Conservation (phyloP, 2,888 invertebrate species). For the Shargacucullia verbasci region DNA sequence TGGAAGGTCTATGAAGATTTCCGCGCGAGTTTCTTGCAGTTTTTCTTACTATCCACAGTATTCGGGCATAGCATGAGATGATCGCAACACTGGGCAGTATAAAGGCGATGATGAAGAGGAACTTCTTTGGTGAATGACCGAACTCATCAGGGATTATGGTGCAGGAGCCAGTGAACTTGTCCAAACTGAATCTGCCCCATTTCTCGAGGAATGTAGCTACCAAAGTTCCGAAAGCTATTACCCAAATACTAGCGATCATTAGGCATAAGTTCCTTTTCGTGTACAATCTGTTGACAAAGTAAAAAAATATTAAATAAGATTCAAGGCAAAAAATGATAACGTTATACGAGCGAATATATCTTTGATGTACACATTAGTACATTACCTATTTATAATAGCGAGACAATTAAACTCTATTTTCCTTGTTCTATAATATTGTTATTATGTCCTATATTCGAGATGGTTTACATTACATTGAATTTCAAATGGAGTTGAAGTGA, state of each 20-base stretch:
- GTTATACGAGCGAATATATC: too few species aligned
- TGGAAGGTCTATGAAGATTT: conserved; percentile 60
- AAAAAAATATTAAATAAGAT: conserved; percentile 1
- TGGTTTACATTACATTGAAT: too few species aligned
- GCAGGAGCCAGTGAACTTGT: conserved; percentile 93
- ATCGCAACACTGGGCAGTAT: conserved; percentile 95
- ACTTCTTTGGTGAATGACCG: conserved; percentile 92
- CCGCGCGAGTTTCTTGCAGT: conserved; percentile 90
- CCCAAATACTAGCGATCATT: conserved; percentile 93
- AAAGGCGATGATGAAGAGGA: conserved; percentile 95
- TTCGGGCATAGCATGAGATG: conserved; percentile 94
- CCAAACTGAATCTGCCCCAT: conserved; percentile 95
- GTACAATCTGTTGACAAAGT: conserved; percentile 90
- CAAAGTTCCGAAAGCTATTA: conserved; percentile 91
- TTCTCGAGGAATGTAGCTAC: conserved; percentile 92
- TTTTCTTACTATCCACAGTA: conserved; percentile 93
- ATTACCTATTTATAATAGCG: too few species aligned
- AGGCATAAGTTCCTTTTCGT: conserved; percentile 90
- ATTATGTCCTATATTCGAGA: too few species aligned
- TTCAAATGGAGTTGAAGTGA: too few species aligned
- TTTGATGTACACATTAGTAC: too few species aligned
- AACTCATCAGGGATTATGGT: conserved; percentile 92
- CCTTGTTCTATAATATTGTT: too few species aligned
- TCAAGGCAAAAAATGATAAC: too few species aligned
- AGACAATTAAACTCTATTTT: too few species aligned